Evolutionary conservation across 2,888 invertebrate genomes (phyloP).

Genomic region (Spisula subtruncata): DNA sequence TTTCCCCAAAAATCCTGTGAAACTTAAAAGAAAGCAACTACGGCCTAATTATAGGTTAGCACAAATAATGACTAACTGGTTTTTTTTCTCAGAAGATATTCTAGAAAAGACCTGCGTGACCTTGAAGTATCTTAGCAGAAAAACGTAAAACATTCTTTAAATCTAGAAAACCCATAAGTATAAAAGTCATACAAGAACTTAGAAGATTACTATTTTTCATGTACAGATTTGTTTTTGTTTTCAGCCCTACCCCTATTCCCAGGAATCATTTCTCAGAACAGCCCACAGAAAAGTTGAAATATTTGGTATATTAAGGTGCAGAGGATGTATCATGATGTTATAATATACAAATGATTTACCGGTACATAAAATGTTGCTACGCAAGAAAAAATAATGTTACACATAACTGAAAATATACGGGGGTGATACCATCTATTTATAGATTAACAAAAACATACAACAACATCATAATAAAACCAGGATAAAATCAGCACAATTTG

Average conservation of each 20-base stretch:
- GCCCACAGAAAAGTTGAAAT: background rate
- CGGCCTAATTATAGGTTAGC: background rate
- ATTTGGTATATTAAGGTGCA: background rate
- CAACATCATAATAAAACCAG: conserved; percentile 42
- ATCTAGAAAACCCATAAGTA: no score
- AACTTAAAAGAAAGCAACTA: no score
- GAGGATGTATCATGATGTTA: conserved; percentile 24
- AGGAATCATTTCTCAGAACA: no score
- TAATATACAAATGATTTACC: conserved; percentile 36
- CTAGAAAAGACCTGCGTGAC: no score
- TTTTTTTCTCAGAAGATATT: background rate
- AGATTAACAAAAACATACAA: conserved; percentile 38
- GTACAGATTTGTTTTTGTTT: no score
- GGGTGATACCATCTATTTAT: conserved; percentile 21
- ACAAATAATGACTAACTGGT: background rate
- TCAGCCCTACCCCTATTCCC: no score
- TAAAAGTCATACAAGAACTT: no score
- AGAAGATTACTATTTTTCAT: no score
- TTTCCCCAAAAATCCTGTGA: no score
- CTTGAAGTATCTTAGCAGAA: no score
- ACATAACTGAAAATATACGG: conserved; percentile 29
- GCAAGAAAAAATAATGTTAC: background rate
- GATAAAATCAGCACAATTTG: conserved; percentile 50
- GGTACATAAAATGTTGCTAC: background rate
- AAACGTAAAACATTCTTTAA: no score